Evolutionary conservation across 2,797 vertebrate species (phyloP).

Genomic region (Smutsia temminckii): DNA sequence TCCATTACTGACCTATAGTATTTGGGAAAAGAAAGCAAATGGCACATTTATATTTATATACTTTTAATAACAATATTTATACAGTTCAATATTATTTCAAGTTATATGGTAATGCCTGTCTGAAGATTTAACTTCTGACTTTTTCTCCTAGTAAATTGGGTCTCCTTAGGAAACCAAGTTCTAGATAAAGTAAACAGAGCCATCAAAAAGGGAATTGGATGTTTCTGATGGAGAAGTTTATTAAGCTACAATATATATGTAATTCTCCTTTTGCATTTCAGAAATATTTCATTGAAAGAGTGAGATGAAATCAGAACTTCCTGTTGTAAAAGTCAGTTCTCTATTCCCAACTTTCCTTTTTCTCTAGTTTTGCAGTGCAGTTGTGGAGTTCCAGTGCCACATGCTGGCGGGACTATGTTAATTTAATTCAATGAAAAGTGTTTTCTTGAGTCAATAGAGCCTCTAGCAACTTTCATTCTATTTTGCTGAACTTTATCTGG

Average conservation of each 20-base stretch:
- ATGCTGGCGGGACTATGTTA: not conserved
- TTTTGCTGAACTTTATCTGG: slow-evolving; percentile 18
- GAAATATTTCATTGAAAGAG: not conserved
- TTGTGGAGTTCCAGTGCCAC: not conserved
- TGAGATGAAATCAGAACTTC: not conserved
- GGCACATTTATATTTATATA: not conserved
- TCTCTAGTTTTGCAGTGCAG: not conserved
- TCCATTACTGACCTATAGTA: not conserved
- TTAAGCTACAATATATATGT: not conserved
- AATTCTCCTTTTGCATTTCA: not conserved
- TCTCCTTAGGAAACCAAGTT: not conserved
- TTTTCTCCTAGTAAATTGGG: not conserved
- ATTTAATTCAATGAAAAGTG: slow-evolving; percentile 13
- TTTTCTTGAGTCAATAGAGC: slow-evolving; percentile 2
- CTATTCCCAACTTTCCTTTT: not conserved
- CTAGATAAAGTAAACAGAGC: not conserved
- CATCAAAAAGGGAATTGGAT: not conserved
- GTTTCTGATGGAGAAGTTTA: not conserved
- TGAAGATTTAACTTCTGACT: not conserved
- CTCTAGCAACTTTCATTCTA: slow-evolving; percentile 35
- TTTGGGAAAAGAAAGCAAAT: not conserved
- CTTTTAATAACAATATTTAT: slow-evolving; percentile 35
- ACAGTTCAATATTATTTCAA: not conserved
- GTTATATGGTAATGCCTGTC: slow-evolving; percentile 14
- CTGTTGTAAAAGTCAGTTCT: not conserved